These are phyloP conservation scores for Panagrolaimus sp. DNA, from an alignment of 1,140 invertebrate species.

Conservation along the genomic window DNA sequence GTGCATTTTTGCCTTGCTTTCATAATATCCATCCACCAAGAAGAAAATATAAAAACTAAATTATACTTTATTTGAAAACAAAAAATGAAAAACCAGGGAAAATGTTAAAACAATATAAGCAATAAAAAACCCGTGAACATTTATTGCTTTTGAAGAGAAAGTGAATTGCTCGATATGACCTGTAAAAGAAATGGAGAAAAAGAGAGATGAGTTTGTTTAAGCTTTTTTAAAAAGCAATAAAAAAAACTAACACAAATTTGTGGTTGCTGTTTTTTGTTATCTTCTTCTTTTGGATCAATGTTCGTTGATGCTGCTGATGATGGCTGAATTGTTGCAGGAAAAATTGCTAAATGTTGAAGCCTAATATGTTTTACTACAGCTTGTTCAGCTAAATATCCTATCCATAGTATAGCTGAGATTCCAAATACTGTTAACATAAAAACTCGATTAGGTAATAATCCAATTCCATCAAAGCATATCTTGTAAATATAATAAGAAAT, in stretches of 20 bases:
- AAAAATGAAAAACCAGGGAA: too few relatives aligned
- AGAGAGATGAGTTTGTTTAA: too few relatives aligned
- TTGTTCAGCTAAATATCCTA: conserved; percentile 21
- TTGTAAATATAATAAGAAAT: conserved; percentile 46
- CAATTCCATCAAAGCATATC: conserved; percentile 36
- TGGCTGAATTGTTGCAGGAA: background rate
- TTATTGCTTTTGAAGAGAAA: conserved; percentile 4
- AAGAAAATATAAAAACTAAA: too few relatives aligned
- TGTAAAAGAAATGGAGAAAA: background rate
- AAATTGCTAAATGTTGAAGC: background rate
- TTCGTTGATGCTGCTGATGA: background rate
- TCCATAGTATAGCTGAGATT: conserved; percentile 28
- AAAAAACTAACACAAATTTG: conserved; percentile 3
- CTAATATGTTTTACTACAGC: background rate
- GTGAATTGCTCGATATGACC: conserved; percentile 3
- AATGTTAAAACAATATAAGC: too few relatives aligned
- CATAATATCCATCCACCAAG: too few relatives aligned
- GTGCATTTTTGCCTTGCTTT: too few relatives aligned
- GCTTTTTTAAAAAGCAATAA: too few relatives aligned
- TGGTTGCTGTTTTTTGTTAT: background rate
- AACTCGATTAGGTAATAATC: conserved; percentile 46
- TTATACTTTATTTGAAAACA: too few relatives aligned
- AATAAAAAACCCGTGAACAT: conserved; percentile 8
- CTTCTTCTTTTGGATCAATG: conserved; percentile 9
- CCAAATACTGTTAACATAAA: conserved; percentile 46